Base-by-base conservation (phyloP, 2,888 invertebrate species). In the Pteria penguin region DNA sequence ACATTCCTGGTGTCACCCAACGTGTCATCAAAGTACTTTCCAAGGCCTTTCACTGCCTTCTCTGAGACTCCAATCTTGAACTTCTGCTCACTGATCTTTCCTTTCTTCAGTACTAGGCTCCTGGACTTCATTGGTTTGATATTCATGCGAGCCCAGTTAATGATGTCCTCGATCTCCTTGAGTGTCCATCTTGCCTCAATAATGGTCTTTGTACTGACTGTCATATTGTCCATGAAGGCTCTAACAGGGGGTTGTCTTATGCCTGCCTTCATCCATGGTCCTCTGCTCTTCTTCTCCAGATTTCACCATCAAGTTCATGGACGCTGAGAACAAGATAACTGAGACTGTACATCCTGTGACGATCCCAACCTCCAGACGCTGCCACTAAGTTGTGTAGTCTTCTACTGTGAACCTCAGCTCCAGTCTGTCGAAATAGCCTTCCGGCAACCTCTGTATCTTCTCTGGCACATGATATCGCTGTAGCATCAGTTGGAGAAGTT, bases 331-430 rank as follows among this genome's bases (percentile, higher is more conserved):
- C 26, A 66, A 29, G 63, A 72, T 66, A 3, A 75, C 75, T 26
- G 71, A 76, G 32, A 75, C 71, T 14, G 75, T 76, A 58, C 71
- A 76, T n/a, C 75, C 71, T 11, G 66, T 71, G 11, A 76, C 67
- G 55, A 76, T 74, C 55, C 71, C 66, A 14, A 76, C 62, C 26
- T 76, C 66, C 5, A 76, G 54, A 58, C 69, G 55, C 63, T 75
- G 75, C 69, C 75, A 75, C 3, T 31, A 60, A 18, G 71, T 55
- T 36, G 75, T 71, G 22, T 61, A 69, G 73, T 58, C 68, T 14
- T 55, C 60, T 36, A 58, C 70, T 68, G 75, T 60, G 66, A 73
- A 73, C 27, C 73, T 33, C 60, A 66, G 24, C 67, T 61, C 52
- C 31, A 74, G 62, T 27, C 60, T 67, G 29, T 74, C 63, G 65